Base-by-base conservation (phyloP, 2,113 vertebrate species). In the Pituophis catenifer region DNA sequence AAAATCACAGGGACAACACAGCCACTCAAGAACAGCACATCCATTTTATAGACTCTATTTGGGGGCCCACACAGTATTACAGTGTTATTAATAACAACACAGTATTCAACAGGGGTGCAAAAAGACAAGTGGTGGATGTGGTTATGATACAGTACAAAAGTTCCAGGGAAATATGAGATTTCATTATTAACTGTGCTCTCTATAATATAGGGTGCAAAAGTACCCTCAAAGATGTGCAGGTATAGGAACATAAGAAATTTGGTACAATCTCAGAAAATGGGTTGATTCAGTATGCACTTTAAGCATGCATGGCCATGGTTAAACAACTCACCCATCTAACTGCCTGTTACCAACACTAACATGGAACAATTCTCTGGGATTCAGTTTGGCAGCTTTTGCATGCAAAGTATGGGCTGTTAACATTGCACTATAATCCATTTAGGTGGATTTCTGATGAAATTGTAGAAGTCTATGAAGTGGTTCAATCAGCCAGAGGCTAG, bases 81-180 rank as follows among this genome's bases (percentile, higher is more conserved):
- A 33, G n/a, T 75, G 38, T 57, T 57, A 24, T 17, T 33, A 54
- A 52, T 13, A 11, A 75, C 29, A n/a, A 26, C 29, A 59, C 26
- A 93, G 0, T 85, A 93, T 13, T 92, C 93, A 86, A 26, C 91
- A 8, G 0, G n/a, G 33, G 59, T 94, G 93, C 48, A 89, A n/a
- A 8, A 90, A 50, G 26, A 70, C 1, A 65, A 65, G 44, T 50
- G 12, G 24, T 12, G 8, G 5, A 21, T 65, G 44, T 65, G 58
- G 58, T 17, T 17, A 24, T 90, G 89, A 44, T 38, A 44, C 65
- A 33, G 1, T 24, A 50, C 57, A 59, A 52, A 52, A 6, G 21
- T 15, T 50, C 17, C n/a, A 44, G 23, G 38, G 62, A 44, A 62
- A 90, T 62, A 24, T 6, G 3, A 57, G 4, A 19, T 11, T 89